Evolutionary conservation across 2,113 vertebrate species (phyloP), one percentile per base, ranked within the genome.

Genomic region (Strix aluco): DNA sequence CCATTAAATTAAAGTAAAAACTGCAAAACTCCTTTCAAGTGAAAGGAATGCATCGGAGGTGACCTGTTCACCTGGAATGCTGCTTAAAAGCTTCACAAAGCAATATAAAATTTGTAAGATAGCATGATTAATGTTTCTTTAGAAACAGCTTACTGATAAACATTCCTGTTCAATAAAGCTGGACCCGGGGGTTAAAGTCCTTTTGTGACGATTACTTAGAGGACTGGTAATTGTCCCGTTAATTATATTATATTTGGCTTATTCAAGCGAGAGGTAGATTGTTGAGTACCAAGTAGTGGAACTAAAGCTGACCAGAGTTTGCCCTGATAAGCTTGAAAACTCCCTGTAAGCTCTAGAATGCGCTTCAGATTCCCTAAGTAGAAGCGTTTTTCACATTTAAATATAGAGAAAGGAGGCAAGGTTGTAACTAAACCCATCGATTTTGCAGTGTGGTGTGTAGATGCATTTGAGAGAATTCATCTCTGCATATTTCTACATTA

Each of bases 61-160:
- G 83, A 89, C 80, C 90, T 70, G 23, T 46, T 92, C 80, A 78
- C 88, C 83, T 67, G 9, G 81, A 86, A 22, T 72, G 63, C 51
- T 89, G 36, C 65, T 91, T 86, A 57, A 92, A 93, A 95, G 86
- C 66, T 86, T 94, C 72, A 73, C 91, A 91, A 96, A 81, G 67
- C 65, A 67, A 27, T 62, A 58, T 52, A 58, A 78, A 88, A 63
- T 90, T 83, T 81, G n/a, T 70, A n/a, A 80, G 89, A 49, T 75
- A 69, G 30, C 1, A 0, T 62, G 88, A 57, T 25, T 75, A 65
- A 67, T 49, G 32, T 46, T 0, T 0, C 81, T 67, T 90, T 54
- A 81, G 49, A 54, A 94, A 30, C 1, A 3, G 61, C 44, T 46
- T 80, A n/a, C 61, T 72, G 67, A 58, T 92, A 81, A 96, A 78